phyloP scores from a whole-genome alignment of 2,797 vertebrate species.

The Sebastes diaconus region DNA sequence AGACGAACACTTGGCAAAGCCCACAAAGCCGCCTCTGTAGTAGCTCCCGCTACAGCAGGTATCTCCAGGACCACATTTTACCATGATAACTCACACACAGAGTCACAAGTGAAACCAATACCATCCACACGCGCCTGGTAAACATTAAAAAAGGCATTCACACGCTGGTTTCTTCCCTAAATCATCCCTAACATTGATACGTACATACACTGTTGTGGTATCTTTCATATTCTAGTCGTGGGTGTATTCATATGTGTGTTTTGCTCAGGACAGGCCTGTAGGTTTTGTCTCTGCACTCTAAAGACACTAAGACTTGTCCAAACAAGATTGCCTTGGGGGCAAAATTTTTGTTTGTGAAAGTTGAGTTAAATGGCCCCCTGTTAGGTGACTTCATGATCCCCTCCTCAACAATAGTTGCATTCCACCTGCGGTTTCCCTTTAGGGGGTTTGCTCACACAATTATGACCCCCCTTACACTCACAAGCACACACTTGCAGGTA shows the following conservation, averaged over 20 bases:
- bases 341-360: not conserved
- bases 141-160: not conserved
- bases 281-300: not conserved
- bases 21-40: no score
- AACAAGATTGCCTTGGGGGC: not conserved
- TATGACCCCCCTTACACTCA: no score
- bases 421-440: not conserved
- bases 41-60: not conserved
- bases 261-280: not conserved
- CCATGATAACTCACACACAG: not conserved
- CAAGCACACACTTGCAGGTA: not conserved
- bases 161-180: not conserved
- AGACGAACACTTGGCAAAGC: no score
- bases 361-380: not conserved
- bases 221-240: not conserved
- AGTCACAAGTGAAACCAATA: not conserved
- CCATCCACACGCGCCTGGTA: not conserved
- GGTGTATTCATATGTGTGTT: not conserved
- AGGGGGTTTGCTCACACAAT: not conserved
- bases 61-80: not conserved
- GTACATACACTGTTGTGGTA: not conserved
- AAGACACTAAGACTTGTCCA: not conserved
- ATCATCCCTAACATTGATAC: not conserved
- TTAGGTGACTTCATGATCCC: not conserved
- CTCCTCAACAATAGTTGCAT: not conserved